Conservation (phyloP, 2,888 invertebrate genomes). For the Oeneis ivallda region DNA sequence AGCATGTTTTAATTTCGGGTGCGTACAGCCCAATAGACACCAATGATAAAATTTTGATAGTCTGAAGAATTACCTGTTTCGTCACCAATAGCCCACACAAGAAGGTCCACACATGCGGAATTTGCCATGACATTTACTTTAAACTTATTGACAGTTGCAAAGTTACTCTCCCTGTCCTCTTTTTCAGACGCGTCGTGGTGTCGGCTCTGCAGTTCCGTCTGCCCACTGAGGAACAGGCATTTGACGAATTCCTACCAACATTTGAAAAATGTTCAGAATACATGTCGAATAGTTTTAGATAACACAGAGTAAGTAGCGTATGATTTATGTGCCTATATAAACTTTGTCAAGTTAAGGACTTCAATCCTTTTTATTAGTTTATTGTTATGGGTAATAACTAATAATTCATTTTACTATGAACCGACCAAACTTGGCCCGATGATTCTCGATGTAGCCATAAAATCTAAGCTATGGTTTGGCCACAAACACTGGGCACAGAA, state of each 20-base stretch:
- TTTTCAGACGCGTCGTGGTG: constrained; percentile 92
- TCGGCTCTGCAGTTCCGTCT: constrained; percentile 93
- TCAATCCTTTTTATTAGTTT: too few relatives aligned
- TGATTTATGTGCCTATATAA: not conserved
- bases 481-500: too few relatives aligned
- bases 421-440: too few relatives aligned
- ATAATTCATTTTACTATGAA: too few relatives aligned
- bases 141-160: constrained; percentile 92
- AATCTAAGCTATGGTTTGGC: too few relatives aligned
- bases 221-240: constrained; percentile 94
- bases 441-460: too few relatives aligned
- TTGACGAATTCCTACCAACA: constrained; percentile 88
- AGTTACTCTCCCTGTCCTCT: constrained; percentile 91
- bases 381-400: too few relatives aligned
- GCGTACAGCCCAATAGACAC: not conserved
- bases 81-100: constrained; percentile 99
- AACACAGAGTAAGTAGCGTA: not conserved
- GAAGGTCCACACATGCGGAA: constrained; percentile 97
- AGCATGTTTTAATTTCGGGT: not conserved
- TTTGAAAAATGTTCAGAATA: not conserved
- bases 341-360: too few relatives aligned
- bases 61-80: constrained; percentile 88
- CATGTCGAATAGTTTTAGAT: not conserved
- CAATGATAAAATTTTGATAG: not conserved
- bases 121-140: constrained; percentile 98